Percentiles rank a stretch among this genome's conserved stretches.
Conservation (phyloP, 1,140 invertebrate species). For the Drosophila arawakana region DNA sequence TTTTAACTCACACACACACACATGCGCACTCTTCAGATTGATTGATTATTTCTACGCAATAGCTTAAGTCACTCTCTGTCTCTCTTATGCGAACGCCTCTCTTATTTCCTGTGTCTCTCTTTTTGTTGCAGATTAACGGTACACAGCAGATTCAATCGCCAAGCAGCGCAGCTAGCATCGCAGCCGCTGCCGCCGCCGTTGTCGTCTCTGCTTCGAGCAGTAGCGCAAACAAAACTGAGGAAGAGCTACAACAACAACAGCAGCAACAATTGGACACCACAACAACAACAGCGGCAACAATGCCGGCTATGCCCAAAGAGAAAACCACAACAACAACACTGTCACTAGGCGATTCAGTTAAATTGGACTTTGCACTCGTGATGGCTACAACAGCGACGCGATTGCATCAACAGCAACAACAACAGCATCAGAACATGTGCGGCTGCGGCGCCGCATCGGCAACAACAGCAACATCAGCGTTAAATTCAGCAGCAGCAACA, state of each 20-base stretch:
- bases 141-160: conserved; percentile 66
- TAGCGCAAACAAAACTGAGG: conserved; percentile 39
- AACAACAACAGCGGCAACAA: conserved; percentile 63
- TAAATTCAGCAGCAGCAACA: conserved; percentile 7
- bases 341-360: conserved; percentile 69
- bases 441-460: conserved; percentile 63
- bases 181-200: conserved; percentile 55
- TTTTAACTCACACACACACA: conserved; percentile 20
- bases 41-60: conserved; percentile 27
- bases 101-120: background rate
- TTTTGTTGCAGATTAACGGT: conserved; percentile 75
- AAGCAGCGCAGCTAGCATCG: conserved; percentile 57
- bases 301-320: conserved; percentile 84
- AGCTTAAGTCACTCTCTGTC: conserved; percentile 6
- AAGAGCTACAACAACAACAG: conserved; percentile 44
- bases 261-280: conserved; percentile 45
- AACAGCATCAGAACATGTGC: conserved; percentile 47
- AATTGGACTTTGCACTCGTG: conserved; percentile 56
- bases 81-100: background rate
- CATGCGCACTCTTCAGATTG: background rate
- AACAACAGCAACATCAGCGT: conserved; percentile 33
- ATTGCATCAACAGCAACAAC: conserved; percentile 48
- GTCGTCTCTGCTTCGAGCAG: conserved; percentile 61
- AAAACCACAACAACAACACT: conserved; percentile 77
- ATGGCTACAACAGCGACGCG: conserved; percentile 60